phyloP scores from a whole-genome alignment of 2,113 vertebrate genomes.

The Brevimyrus niger region DNA sequence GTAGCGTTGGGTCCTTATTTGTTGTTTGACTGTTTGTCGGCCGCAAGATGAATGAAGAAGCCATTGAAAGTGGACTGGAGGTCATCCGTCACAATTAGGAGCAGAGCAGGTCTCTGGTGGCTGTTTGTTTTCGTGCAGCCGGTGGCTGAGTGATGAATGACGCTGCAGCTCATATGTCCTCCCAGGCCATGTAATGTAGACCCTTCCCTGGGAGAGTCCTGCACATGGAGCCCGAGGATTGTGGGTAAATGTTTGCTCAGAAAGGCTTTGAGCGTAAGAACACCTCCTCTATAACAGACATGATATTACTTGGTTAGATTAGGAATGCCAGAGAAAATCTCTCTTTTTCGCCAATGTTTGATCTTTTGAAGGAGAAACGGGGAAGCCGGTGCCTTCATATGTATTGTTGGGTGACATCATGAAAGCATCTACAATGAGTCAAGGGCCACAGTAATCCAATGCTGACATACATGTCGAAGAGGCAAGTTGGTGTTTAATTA shows the following conservation, averaged over 20 bases:
- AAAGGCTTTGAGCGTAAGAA: neutral
- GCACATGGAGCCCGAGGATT: neutral
- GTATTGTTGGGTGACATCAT: neutral
- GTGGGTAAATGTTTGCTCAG: conserved; percentile 12
- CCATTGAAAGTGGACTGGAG: neutral
- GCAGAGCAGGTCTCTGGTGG: neutral
- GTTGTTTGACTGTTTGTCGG: neutral
- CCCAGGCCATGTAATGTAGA: neutral
- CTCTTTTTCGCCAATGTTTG: neutral
- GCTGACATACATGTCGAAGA: neutral
- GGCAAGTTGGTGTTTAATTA: neutral
- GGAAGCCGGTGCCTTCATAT: neutral
- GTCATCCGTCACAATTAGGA: conserved; percentile 22
- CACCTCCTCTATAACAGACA: neutral
- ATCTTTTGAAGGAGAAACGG: neutral
- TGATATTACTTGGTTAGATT: neutral
- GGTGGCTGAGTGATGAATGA: conserved; percentile 3
- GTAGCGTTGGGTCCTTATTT: neutral
- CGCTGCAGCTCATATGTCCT: neutral
- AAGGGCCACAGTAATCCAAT: neutral
- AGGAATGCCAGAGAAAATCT: neutral
- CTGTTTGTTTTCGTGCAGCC: conserved; percentile 22
- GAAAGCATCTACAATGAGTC: neutral
- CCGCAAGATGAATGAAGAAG: conserved; percentile 1
- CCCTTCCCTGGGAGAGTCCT: neutral